Base-by-base conservation (phyloP, 2,888 invertebrate species). In the Xylota segnis region DNA sequence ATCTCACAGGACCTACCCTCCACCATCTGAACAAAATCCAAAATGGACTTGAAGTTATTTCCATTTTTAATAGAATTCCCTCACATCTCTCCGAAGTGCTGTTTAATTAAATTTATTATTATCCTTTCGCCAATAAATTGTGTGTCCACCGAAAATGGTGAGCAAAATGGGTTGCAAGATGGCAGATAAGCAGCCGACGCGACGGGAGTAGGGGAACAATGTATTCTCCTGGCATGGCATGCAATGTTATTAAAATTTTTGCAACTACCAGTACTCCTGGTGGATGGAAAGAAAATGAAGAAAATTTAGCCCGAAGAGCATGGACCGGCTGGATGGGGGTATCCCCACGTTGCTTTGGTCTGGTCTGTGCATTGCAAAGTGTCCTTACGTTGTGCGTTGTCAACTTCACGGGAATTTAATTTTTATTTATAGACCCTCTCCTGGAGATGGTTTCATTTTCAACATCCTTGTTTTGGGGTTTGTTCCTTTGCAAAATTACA, bases 371-470 rank as follows among this genome's bases (percentile, higher is more conserved):
- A 71, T 34, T 40, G 50, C 27, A 65, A 52, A 83, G 59, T 77
- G 68, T 70, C 76, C 83, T 72, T 54, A 43, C 29, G 50, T 61
- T 75, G 75, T 18, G 82, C 29, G 82, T 77, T 77, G 77, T 83
- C 83, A 75, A 65, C 68, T 79, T 74, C 9, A 79, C 45, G 83
- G 68, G 79, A 79, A 79, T 83, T 79, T 83, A 83, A 83, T 79
- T 75, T 83, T 83, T 83, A 78, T 83, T 83, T 83, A 83, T 83
- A 9, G 63, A 54, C 37, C 68, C 58, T 10, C 27, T 34, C 14
- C 18, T 52, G 14, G 10, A 29, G 27, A 14, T 14, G 45, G 50
- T 58, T 32, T 32, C 18, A 32, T 56, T 70, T 18, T 70, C 56
- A 45, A 10, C 43, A 58, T 70, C 70, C 56, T 29, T 56, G 56